Conservation (phyloP, 2,797 vertebrate species). For the Octomys mimax region DNA sequence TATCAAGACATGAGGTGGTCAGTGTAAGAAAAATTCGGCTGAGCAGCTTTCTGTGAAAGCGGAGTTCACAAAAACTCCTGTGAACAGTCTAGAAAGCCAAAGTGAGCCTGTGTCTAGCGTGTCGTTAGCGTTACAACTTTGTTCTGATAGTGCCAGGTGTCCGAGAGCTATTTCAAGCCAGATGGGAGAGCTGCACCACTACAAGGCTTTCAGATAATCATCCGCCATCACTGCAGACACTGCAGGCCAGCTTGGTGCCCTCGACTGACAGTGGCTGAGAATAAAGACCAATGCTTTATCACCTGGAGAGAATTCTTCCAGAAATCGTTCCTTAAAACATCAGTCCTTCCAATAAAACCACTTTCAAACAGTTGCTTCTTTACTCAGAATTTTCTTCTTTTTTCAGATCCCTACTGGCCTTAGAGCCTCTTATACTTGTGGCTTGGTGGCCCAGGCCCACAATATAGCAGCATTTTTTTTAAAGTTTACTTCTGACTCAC, state of each 20-base stretch:
- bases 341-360: conserved; percentile 3
- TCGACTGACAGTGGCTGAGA: conserved; percentile 41
- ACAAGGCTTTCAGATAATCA: conserved; percentile 52
- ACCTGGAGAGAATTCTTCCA: conserved; percentile 66
- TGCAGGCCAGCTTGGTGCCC: conserved; percentile 37
- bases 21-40: conserved; percentile 26
- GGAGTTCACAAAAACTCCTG: conserved; percentile 54
- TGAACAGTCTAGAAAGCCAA: conserved; percentile 65
- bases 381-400: neutral
- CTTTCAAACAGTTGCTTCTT: conserved; percentile 45
- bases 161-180: conserved; percentile 35
- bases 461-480: neutral
- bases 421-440: neutral
- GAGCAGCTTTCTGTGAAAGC: conserved; percentile 25
- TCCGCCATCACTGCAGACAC: neutral
- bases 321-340: conserved; percentile 53
- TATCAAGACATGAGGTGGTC: neutral
- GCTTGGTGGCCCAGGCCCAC: neutral
- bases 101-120: neutral
- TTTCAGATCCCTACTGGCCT: neutral
- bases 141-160: neutral
- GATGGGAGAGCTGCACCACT: conserved; percentile 31
- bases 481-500: neutral
- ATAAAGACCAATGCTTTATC: conserved; percentile 13
- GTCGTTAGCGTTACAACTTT: conserved; percentile 56